These are phyloP conservation scores for Eidolon helvum DNA, from an alignment of 2,113 vertebrate genomes.

Conservation along the genomic window DNA sequence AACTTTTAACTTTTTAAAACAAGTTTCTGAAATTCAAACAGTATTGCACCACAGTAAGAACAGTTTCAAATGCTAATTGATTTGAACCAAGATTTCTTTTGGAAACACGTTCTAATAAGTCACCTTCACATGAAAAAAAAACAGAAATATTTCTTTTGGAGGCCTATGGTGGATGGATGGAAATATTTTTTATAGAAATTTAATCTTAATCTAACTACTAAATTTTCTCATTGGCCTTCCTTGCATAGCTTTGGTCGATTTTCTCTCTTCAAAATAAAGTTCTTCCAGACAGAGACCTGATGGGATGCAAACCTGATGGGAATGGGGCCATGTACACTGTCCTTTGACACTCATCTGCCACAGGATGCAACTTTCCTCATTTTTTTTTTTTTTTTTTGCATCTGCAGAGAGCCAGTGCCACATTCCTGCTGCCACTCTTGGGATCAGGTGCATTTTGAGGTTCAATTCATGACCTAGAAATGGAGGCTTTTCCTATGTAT, in stretches of 20 bases:
- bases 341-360: not conserved
- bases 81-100: not conserved
- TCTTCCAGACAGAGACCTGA: not conserved
- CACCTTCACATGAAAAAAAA: not conserved
- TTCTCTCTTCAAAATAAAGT: conserved; percentile 32
- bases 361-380: not conserved
- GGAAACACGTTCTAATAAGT: not conserved
- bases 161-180: not conserved
- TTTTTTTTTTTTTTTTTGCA: not conserved
- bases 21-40: not conserved
- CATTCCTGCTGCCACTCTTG: not conserved
- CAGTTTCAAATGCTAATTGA: not conserved
- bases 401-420: not conserved
- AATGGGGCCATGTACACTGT: fast-evolving
- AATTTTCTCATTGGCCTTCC: not conserved
- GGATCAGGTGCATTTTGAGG: not conserved
- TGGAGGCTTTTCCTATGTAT: not conserved
- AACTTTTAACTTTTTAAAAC: not conserved
- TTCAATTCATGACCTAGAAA: not conserved
- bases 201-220: conserved; percentile 19
- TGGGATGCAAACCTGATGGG: not conserved
- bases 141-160: not conserved
- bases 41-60: not conserved
- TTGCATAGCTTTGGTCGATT: not conserved
- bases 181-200: not conserved